Conservation (phyloP, 2,888 invertebrate species). For the Phasia obesa region DNA sequence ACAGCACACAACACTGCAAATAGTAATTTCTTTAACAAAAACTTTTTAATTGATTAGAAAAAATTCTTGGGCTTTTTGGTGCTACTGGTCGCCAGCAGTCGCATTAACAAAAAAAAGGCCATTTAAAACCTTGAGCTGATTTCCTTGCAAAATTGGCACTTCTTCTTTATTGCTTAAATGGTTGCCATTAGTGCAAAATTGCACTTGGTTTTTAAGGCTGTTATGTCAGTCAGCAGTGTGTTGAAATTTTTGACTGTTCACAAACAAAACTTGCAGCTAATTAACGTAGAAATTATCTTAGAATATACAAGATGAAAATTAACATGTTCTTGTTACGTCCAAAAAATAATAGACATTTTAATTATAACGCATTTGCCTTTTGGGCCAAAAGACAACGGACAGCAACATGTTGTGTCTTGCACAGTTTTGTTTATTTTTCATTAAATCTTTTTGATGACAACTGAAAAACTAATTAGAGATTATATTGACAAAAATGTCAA, state of each 20-base stretch:
- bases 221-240: conserved; percentile 14
- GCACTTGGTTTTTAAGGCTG: conserved; percentile 23
- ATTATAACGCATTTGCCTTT: conserved; percentile 52
- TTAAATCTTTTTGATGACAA: conserved; percentile 19
- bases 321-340: conserved; percentile 62
- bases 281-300: conserved; percentile 40
- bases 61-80: neutral
- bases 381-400: conserved; percentile 1
- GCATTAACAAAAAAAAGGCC: neutral
- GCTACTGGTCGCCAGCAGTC: too few relatives aligned
- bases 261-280: conserved; percentile 42
- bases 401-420: conserved; percentile 16
- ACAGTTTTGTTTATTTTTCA: conserved; percentile 19
- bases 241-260: conserved; percentile 32
- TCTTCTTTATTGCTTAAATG: too few relatives aligned
- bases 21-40: neutral
- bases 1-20: neutral
- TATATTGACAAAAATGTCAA: neutral
- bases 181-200: conserved; percentile 18
- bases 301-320: conserved; percentile 15
- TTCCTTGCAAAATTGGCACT: neutral
- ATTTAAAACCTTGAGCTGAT: conserved; percentile 28
- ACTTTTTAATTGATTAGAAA: conserved; percentile 26
- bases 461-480: conserved; percentile 36
- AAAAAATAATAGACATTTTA: conserved; percentile 60